Evolutionary conservation across 2,888 invertebrate genomes (phyloP), one percentile per base, ranked within the genome.

Genomic region (Pherbina coryleti): DNA sequence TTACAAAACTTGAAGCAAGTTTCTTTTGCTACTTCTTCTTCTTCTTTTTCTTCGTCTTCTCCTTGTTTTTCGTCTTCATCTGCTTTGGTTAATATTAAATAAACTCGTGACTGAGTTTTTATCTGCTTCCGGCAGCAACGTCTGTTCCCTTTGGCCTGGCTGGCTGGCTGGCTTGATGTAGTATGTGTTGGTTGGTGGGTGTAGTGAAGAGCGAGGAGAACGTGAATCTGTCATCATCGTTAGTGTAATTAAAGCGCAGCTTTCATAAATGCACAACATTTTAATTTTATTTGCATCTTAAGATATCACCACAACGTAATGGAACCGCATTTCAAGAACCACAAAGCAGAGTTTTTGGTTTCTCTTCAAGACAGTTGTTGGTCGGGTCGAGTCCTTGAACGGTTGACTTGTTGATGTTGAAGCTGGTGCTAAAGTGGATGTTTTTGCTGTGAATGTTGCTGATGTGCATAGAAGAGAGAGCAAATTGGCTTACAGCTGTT

Each of bases 241-340:
- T 79, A 80, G 82, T 79, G 74, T 84, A 85, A 85, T 86, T 85
- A 85, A 81, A 84, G 79, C 76, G 76, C 34, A 76, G 79, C 70
- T 69, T 75, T 37, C 69, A 49, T 64, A 55, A 66, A 67, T 66
- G 75, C 75, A 53, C 37, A 72, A 72, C 55, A 57, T 80, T 31
- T 11, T 64, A 28, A n/a, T 31, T 34, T 60, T 22, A 22, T 60
- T 60, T 60, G 57, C 57, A 19, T 25, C 57, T 22, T 28, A 8
- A 60, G 57, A 60, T 60, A 60, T 14, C 22, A 44, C 44, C 44
- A 11, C 44, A 44, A 44, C 11, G 44, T 11, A 14, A 11, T 44
- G 44, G 11, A 44, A 44, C 44, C 11, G 44, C 44, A 44, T 44
- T 44, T 44, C 44, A 11, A 44, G 14, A 44, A 44, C 44, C 44